A percentile compares a stretch with the other conserved stretches of the same genome.
Conservation (phyloP, 2,113 vertebrate genomes). For the Caranx melampygus region DNA sequence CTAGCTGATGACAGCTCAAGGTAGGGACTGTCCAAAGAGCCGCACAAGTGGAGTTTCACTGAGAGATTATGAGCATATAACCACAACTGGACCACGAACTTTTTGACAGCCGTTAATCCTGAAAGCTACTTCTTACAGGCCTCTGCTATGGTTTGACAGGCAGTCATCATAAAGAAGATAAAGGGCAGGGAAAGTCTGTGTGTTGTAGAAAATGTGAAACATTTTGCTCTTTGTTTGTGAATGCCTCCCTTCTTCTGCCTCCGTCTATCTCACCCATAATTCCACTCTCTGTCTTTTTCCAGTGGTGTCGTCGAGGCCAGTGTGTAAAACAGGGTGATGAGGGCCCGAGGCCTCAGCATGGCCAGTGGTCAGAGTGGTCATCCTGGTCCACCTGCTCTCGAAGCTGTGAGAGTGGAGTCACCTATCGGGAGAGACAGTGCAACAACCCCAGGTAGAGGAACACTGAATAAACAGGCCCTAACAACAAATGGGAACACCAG, state of each 20-base stretch:
- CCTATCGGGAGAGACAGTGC: slow-evolving; percentile 88
- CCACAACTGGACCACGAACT: slow-evolving; percentile 7
- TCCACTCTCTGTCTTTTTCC: neutral
- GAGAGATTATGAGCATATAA: slow-evolving; percentile 37
- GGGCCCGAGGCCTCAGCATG: slow-evolving; percentile 86
- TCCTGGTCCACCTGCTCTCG: slow-evolving; percentile 89
- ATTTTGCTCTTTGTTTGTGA: slow-evolving; percentile 4
- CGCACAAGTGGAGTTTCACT: slow-evolving; percentile 29
- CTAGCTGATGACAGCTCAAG: slow-evolving; percentile 46
- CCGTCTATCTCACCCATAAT: neutral
- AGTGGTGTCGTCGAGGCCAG: slow-evolving; percentile 94
- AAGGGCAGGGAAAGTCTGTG: slow-evolving; percentile 18
- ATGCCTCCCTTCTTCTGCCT: neutral
- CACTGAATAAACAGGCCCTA: neutral
- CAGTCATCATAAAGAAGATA: slow-evolving; percentile 41
- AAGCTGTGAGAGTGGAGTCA: slow-evolving; percentile 90
- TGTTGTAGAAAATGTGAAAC: slow-evolving; percentile 28
- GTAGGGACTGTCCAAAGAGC: slow-evolving; percentile 24
- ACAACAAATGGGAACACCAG: neutral
- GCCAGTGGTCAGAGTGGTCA: slow-evolving; percentile 91
- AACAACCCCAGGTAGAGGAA: slow-evolving; percentile 85
- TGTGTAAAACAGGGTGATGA: slow-evolving; percentile 91
- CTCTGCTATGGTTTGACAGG: slow-evolving; percentile 22
- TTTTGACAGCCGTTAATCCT: slow-evolving; percentile 43
- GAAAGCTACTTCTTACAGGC: slow-evolving; percentile 22